Conservation (phyloP, 2,113 vertebrate species). For the Stegastes partitus region DNA sequence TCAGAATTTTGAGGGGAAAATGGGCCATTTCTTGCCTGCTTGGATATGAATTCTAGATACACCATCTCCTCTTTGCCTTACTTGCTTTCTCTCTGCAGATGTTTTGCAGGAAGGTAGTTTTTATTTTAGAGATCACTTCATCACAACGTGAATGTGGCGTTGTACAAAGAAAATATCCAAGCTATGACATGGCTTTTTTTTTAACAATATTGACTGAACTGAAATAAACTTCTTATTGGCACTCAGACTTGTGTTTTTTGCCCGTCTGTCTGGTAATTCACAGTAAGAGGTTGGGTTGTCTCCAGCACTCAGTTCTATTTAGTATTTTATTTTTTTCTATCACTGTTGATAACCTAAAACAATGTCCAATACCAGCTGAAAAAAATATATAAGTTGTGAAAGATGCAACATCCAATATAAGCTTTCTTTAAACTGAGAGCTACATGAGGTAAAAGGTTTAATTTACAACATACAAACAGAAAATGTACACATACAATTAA, state of each 20-base stretch:
- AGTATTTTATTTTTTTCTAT: too few relatives aligned
- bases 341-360: too few relatives aligned
- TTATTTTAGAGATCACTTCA: constrained; percentile 46
- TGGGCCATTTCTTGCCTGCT: constrained; percentile 44
- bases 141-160: constrained; percentile 35
- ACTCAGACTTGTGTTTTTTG: constrained; percentile 32
- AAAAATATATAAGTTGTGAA: too few relatives aligned
- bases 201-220: constrained; percentile 71
- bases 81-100: constrained; percentile 59
- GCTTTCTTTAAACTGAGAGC: too few relatives aligned
- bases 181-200: constrained; percentile 46
- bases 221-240: constrained; percentile 80
- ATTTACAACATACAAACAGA: too few relatives aligned
- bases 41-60: constrained; percentile 55
- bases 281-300: not conserved
- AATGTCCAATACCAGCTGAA: too few relatives aligned
- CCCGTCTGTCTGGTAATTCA: not conserved
- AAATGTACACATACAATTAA: too few relatives aligned
- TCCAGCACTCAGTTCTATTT: not conserved
- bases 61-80: constrained; percentile 73
- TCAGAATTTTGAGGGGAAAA: constrained; percentile 54
- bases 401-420: too few relatives aligned
- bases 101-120: constrained; percentile 49
- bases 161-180: constrained; percentile 63
- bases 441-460: too few relatives aligned